A percentile compares a stretch with the other conserved stretches of the same genome.
These are phyloP conservation scores for Himalopsyche tibetana DNA, from an alignment of 2,888 invertebrate genomes.

Conservation along the genomic window DNA sequence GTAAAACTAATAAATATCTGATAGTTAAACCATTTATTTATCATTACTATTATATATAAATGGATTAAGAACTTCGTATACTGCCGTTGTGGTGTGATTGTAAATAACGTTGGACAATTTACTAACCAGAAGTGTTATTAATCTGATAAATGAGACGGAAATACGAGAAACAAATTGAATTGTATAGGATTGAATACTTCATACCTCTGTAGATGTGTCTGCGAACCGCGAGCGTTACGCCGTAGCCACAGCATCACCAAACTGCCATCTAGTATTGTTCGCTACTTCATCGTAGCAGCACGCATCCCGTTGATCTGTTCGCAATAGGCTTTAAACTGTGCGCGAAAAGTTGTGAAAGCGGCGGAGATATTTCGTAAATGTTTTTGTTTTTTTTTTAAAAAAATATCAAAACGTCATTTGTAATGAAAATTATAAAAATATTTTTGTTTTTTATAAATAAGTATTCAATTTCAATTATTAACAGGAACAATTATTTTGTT, in stretches of 20 bases:
- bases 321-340: neutral
- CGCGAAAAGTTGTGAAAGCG: constrained; percentile 1
- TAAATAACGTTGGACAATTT: too few species aligned
- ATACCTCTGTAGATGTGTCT: neutral
- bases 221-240: neutral
- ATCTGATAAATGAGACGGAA: neutral
- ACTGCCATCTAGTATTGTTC: neutral
- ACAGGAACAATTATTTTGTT: too few species aligned
- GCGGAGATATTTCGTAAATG: neutral
- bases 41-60: too few species aligned
- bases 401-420: too few species aligned
- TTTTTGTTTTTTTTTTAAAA: neutral
- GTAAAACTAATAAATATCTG: too few species aligned
- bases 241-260: neutral
- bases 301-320: neutral
- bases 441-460: too few species aligned
- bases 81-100: too few species aligned
- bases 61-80: too few species aligned
- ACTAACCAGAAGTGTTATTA: neutral
- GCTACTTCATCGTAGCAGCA: neutral
- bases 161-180: constrained; percentile 21
- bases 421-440: too few species aligned
- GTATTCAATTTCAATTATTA: too few species aligned
- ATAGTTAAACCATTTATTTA: too few species aligned
- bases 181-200: neutral